A percentile compares a stretch with the other conserved stretches of the same genome.
Evolutionary conservation across 2,888 invertebrate species (phyloP).

Genomic region (Himalopsyche tibetana): DNA sequence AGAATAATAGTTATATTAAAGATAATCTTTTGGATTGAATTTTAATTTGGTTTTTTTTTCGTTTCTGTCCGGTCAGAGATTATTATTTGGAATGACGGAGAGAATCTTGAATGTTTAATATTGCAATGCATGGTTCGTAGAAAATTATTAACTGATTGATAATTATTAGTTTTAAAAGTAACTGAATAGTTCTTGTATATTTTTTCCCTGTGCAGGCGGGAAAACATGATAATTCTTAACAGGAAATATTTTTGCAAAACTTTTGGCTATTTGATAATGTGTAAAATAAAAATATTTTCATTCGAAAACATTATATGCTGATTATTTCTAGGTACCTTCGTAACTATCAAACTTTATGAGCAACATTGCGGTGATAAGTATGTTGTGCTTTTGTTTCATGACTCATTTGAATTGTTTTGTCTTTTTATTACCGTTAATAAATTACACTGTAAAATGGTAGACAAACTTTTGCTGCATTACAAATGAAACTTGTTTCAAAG

Average conservation of each 20-base stretch:
- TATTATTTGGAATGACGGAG: slow-evolving; percentile 39
- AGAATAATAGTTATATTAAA: too few relatives aligned
- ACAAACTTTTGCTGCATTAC: too few relatives aligned
- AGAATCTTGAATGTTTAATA: slow-evolving; percentile 5
- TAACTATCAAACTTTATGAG: too few relatives aligned
- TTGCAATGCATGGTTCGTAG: neutral
- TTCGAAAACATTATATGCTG: slow-evolving; percentile 17
- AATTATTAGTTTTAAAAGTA: slow-evolving; percentile 18
- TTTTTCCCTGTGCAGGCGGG: slow-evolving; percentile 4
- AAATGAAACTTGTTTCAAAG: too few relatives aligned
- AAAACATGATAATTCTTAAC: slow-evolving; percentile 17
- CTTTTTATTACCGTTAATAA: too few relatives aligned
- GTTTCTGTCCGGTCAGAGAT: neutral
- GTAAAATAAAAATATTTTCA: slow-evolving; percentile 34
- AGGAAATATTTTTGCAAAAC: slow-evolving; percentile 42
- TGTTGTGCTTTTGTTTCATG: too few relatives aligned
- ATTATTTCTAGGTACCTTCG: too few relatives aligned
- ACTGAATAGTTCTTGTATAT: neutral
- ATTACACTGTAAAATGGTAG: too few relatives aligned
- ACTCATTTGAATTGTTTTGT: too few relatives aligned
- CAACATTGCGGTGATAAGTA: too few relatives aligned
- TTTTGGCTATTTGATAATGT: slow-evolving; percentile 18
- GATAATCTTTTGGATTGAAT: too few relatives aligned
- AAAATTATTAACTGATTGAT: slow-evolving; percentile 23
- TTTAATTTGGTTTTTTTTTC: neutral